A percentile compares a stretch with the other conserved stretches of the same genome.
These are phyloP conservation scores for Cheilosia variabilis DNA, from an alignment of 2,888 invertebrate species.

Conservation along the genomic window DNA sequence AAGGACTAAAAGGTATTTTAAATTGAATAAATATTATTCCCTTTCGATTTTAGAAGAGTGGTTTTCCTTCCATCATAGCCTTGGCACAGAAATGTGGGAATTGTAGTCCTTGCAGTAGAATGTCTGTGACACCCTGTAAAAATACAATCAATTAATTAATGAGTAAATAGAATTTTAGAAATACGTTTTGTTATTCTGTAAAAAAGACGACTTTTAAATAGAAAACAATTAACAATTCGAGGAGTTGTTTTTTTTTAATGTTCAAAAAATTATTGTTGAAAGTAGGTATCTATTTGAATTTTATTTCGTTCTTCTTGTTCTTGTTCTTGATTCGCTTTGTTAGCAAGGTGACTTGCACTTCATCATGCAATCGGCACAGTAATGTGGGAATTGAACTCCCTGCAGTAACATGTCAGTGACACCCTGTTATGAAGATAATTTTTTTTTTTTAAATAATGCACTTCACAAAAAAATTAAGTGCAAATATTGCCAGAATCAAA, in stretches of 20 bases:
- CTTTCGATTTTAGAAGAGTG: conserved; percentile 81
- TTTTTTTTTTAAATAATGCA: background rate
- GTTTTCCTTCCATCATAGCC: conserved; percentile 88
- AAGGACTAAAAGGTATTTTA: conserved; percentile 17
- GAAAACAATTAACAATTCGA: background rate
- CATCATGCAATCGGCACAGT: conserved; percentile 87
- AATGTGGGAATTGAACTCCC: conserved; percentile 87
- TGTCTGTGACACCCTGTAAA: conserved; percentile 88
- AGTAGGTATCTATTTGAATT: background rate
- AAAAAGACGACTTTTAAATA: background rate
- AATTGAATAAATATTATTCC: background rate
- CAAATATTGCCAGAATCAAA: too few species aligned
- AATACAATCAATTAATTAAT: conserved; percentile 72
- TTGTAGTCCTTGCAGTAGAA: conserved; percentile 88
- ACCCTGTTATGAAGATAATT: conserved; percentile 84
- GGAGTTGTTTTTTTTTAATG: too few species aligned
- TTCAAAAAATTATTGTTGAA: too few species aligned
- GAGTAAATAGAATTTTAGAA: background rate
- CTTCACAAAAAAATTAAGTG: background rate
- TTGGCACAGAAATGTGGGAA: conserved; percentile 89
- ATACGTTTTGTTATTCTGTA: background rate
- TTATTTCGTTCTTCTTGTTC: background rate
- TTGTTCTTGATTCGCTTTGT: conserved; percentile 1
- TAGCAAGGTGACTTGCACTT: conserved; percentile 84
- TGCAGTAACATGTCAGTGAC: conserved; percentile 86